Evolutionary conservation across 2,113 vertebrate genomes (phyloP).

Genomic region (Cryptomyrus ogoouensis): DNA sequence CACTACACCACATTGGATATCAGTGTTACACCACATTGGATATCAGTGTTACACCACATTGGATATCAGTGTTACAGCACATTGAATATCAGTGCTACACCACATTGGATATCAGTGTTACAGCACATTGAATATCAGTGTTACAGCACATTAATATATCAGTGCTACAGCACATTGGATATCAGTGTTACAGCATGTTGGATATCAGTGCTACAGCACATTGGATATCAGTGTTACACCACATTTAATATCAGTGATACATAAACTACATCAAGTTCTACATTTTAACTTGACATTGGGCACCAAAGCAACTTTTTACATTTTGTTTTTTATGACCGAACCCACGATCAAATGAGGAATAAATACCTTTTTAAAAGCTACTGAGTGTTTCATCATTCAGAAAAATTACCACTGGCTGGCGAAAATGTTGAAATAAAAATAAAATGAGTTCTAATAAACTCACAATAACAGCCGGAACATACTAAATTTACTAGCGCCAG

Average conservation of each 20-base stretch:
- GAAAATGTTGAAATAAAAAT: neutral
- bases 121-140: neutral
- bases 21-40: neutral
- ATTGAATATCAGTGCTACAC: neutral
- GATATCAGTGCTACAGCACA: too few relatives aligned
- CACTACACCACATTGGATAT: neutral
- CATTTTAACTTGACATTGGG: neutral
- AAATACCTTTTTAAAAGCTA: neutral
- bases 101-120: neutral
- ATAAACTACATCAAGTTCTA: neutral
- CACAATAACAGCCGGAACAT: neutral
- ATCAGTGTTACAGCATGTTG: too few relatives aligned
- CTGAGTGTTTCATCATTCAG: neutral
- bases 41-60: neutral
- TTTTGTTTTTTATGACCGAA: neutral
- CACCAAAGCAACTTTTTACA: neutral
- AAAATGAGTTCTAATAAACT: neutral
- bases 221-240: too few relatives aligned
- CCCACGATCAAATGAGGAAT: neutral
- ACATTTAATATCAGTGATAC: neutral
- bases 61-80: neutral
- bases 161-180: too few relatives aligned
- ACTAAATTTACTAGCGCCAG: neutral
- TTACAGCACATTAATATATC: too few relatives aligned
- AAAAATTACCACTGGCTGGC: slow-evolving; percentile 1